Percentiles rank a stretch among this genome's conserved stretches.
These are phyloP conservation scores for Luperina testacea DNA, from an alignment of 2,888 invertebrate species.

Conservation along the genomic window DNA sequence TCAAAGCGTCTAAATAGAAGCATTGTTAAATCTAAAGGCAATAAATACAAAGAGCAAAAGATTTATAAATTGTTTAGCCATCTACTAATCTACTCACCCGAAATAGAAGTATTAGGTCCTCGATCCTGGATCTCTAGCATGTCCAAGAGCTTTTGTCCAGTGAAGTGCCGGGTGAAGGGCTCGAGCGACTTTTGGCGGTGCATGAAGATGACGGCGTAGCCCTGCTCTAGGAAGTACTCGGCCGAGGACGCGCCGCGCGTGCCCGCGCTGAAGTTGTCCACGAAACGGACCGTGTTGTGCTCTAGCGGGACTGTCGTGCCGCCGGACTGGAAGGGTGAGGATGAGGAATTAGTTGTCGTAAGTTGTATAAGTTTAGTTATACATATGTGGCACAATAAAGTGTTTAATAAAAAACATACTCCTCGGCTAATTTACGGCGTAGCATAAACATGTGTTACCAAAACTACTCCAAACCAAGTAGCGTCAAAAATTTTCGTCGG, in stretches of 20 bases:
- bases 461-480: background rate
- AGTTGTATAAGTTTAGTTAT: too few relatives aligned
- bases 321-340: constrained; percentile 93
- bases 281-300: constrained; percentile 98
- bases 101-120: constrained; percentile 91
- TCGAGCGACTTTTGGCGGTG: constrained; percentile 96
- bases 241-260: constrained; percentile 98
- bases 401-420: too few relatives aligned
- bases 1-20: background rate
- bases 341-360: background rate
- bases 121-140: constrained; percentile 93
- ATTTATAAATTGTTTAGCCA: background rate
- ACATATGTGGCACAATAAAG: too few relatives aligned
- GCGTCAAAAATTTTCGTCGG: background rate
- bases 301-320: constrained; percentile 99
- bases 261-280: constrained; percentile 99
- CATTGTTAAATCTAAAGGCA: background rate
- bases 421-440: too few relatives aligned
- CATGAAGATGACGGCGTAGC: constrained; percentile 98
- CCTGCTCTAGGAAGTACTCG: constrained; percentile 96
- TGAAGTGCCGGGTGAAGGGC: constrained; percentile 97
- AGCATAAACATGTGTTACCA: background rate
- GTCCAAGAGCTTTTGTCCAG: constrained; percentile 94
- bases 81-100: constrained; percentile 84
- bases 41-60: background rate